phyloP scores from a whole-genome alignment of 2,888 invertebrate genomes.

The Diarsia rubi region DNA sequence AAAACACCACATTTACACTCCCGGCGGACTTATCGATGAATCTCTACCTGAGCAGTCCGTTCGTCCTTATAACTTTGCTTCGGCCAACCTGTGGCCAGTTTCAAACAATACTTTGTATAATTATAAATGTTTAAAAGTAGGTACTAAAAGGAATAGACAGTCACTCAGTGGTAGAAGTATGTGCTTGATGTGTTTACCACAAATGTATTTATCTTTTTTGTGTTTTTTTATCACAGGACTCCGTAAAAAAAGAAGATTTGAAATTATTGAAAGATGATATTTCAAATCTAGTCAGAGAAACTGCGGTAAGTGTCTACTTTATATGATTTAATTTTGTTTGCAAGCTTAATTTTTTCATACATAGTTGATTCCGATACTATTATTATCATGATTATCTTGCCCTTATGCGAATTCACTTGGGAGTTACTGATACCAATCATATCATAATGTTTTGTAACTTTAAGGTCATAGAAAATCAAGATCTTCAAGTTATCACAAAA shows the following conservation, averaged over 20 bases:
- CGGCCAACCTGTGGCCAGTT: too few species aligned
- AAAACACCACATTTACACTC: too few species aligned
- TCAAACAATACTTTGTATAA: neutral
- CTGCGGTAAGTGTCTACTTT: constrained; percentile 73
- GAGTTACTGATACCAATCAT: neutral
- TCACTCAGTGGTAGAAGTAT: neutral
- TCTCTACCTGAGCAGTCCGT: too few species aligned
- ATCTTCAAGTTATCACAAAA: constrained; percentile 19
- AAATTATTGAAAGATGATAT: constrained; percentile 81
- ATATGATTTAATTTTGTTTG: neutral
- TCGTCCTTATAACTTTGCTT: too few species aligned
- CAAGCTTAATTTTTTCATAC: neutral
- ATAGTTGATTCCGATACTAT: neutral
- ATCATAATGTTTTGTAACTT: constrained; percentile 17
- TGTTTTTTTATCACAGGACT: constrained; percentile 71
- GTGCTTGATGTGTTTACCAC: neutral
- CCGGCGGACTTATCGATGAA: too few species aligned
- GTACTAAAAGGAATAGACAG: too few species aligned
- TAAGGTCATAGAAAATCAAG: constrained; percentile 50
- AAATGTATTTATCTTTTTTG: neutral
- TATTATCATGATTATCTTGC: too few species aligned
- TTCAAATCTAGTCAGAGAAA: constrained; percentile 74
- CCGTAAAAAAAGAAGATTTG: constrained; percentile 80
- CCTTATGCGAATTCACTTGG: too few species aligned
- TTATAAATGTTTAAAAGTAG: neutral